Base-by-base conservation (phyloP, 2,113 vertebrate species). In the Rhinoptilus africanus region DNA sequence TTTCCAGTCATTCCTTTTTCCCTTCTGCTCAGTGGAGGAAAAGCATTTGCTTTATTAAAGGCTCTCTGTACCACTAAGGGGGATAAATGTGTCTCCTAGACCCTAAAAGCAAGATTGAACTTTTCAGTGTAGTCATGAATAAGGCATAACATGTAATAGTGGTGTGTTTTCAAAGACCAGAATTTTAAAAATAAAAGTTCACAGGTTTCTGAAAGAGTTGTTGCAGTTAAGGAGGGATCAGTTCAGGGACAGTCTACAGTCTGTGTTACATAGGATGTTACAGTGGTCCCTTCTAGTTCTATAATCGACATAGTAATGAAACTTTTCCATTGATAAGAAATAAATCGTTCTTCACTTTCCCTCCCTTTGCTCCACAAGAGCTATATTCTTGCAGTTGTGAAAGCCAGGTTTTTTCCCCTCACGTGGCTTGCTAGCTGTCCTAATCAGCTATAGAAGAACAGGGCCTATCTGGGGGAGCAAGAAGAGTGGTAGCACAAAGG, bases 41-140 rank as follows among this genome's bases (percentile, higher is more conserved):
- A 94, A 95, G 66, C 26, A 51, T 78, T 91, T 96, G 30, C 77
- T 84, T 95, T 93, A 85, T 89, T 91, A 95, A 89, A 92, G 64
- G 62, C 69, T 78, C 64, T 77, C 85, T 89, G 62, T 93, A 91
- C 60, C 26, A 87, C 77, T 91, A 78, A 89, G 37, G 57, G 51
- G 94, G 35, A 94, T 89, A 97, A 89, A 95, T 96, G 53, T 91
- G 48, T 89, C 69, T 95, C 35, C 66, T 66, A 95, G 77, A 93
- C 53, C 80, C 92, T 91, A 94, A 89, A 94, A 93, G 69, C 26
- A 86, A 92, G 85, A 87, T 22, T 75, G 92, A 96, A 95, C 76
- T 95, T 93, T 91, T 91, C 88, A 80, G 26, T 77, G 72, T 60
- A 91, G 86, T 84, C 69, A 86, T 94, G 92, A 96, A 92, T 90